Base-by-base conservation (phyloP, 2,113 vertebrate genomes). In the Thunnus maccoyii region DNA sequence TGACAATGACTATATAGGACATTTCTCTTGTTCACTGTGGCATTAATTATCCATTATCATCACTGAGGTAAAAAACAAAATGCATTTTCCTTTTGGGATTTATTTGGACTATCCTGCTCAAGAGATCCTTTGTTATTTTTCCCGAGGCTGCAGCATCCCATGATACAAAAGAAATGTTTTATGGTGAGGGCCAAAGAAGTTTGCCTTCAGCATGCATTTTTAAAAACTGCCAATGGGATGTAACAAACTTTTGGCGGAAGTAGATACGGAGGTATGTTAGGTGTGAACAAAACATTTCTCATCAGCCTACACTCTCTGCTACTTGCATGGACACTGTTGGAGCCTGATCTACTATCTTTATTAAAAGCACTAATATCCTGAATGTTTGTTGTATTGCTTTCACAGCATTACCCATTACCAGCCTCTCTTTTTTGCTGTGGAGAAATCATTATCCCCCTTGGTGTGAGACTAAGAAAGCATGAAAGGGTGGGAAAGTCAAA, bases 21-120 rank as follows among this genome's bases (percentile, higher is more conserved):
- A 69, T 81, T 72, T 87, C 75, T 79, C 78, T 82, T 76, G 25
- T 66, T 74, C 80, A 55, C 25, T 72, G 61, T 66, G 77, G 56
- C 80, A 91, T 93, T 94, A 93, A 92, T 91, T 90, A 93, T 57
- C 87, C 78, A 89, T 91, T 87, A 90, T 71, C 78, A 87, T 82
- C 11, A 5, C 74, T 50, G 69, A 72, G 67, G 68, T 85, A 74
- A 71, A 73, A 85, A 78, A 79, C 50, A 72, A 78, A 78, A 87
- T 55, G 56, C 55, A 82, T 63, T 81, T 84, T 83, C 65, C 86
- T 63, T 91, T 80, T 81, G 80, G 65, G 75, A 72, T 88, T 90
- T 84, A 85, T 93, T 92, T 85, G 78, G 78, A 76, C 74, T 55
- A 81, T 67, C 68, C 79, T 85, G 57, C 77, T 91, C 77, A 52